phyloP scores from a whole-genome alignment of 2,113 vertebrate genomes.

The Syngnathus scovelli region DNA sequence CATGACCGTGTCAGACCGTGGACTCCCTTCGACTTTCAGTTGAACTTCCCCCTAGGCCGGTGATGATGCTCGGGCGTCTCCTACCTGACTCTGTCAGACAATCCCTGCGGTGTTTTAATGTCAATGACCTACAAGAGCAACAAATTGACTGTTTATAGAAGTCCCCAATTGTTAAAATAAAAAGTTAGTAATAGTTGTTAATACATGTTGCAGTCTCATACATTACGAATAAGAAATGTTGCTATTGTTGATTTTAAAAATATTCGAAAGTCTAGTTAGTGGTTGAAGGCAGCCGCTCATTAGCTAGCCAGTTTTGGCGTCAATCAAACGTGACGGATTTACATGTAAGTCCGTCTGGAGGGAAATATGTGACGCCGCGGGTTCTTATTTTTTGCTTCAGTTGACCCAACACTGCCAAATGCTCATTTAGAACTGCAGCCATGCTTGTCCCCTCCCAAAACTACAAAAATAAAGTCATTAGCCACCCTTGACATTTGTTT shows the following conservation, averaged over 20 bases:
- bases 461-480: conserved; percentile 32
- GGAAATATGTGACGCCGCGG: background rate
- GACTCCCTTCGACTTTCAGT: conserved; percentile 38
- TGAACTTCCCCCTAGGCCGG: conserved; percentile 32
- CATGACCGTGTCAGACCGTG: conserved; percentile 56
- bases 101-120: conserved; percentile 2
- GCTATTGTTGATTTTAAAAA: background rate
- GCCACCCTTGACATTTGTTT: conserved; percentile 1
- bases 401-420: conserved; percentile 23
- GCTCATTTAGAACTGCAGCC: conserved; percentile 27
- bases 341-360: background rate
- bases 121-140: background rate
- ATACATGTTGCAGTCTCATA: background rate
- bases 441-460: conserved; percentile 14
- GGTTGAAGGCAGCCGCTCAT: background rate
- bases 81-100: conserved; percentile 29
- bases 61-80: conserved; percentile 37
- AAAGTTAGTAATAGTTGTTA: too few relatives aligned
- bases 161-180: too few relatives aligned
- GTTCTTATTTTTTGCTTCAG: conserved; percentile 22
- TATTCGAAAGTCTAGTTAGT: background rate
- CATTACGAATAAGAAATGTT: background rate
- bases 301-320: background rate
- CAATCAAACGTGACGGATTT: background rate
- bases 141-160: background rate